Conservation (phyloP, 2,113 vertebrate genomes). For the Chloebia gouldiae region DNA sequence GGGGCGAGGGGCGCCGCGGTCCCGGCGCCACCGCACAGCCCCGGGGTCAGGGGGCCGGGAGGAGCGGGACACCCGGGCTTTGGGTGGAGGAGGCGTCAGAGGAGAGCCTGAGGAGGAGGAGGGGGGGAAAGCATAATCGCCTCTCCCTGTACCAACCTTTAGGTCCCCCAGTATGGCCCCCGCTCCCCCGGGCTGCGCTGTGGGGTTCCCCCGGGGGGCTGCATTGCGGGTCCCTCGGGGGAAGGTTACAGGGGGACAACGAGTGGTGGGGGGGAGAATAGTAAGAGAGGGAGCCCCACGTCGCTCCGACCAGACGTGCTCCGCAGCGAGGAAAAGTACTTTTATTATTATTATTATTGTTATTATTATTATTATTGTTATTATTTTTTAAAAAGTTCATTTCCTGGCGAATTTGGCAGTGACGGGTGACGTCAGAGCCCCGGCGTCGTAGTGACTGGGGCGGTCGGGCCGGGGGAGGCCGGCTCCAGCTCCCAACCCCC, state of each 20-base stretch:
- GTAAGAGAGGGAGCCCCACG: background rate
- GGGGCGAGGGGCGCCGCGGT: background rate
- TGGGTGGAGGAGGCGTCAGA: background rate
- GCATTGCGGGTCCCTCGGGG: background rate
- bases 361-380: slow-evolving; percentile 9
- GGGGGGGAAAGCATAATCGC: background rate
- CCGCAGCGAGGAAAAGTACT: background rate
- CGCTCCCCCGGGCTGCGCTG: background rate
- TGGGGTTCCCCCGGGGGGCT: background rate
- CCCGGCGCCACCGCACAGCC: background rate
- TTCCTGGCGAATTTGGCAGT: slow-evolving; percentile 79
- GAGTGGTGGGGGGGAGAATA: background rate
- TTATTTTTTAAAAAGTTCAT: slow-evolving; percentile 76
- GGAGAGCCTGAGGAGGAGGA: background rate
- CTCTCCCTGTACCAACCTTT: background rate
- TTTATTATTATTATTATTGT: background rate
- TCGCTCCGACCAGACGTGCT: background rate
- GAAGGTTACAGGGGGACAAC: background rate
- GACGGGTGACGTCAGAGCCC: slow-evolving; percentile 84
- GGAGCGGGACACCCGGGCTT: background rate
- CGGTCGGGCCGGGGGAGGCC: slow-evolving; percentile 63
- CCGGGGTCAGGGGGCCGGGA: background rate
- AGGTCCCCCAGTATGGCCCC: background rate
- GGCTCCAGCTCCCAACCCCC: slow-evolving; percentile 45
- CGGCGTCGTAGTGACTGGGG: slow-evolving; percentile 89